Evolutionary conservation across 2,888 invertebrate genomes (phyloP), one percentile per base, ranked within the genome.

Genomic region (Calliphora vomitoria): DNA sequence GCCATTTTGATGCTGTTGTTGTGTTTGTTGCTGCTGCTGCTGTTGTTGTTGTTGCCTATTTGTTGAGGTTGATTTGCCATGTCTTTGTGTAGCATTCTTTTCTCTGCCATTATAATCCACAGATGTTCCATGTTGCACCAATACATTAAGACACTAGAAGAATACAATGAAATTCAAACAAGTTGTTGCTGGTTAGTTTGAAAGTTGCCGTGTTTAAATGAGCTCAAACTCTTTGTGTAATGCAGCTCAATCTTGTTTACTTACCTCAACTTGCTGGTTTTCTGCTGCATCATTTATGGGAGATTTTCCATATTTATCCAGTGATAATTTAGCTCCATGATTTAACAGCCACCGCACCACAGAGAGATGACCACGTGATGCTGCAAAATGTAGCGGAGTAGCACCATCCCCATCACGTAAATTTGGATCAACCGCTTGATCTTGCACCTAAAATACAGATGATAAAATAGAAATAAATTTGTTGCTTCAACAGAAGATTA

Each of bases 221-320:
- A 44, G 75, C n/a, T 80, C 8, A 55, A 69, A 47, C 58, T 79
- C 35, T 58, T 38, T 50, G 4, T 10, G 50, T 53, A 18, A 55
- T 13, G 13, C 5, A 66, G 55, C 18, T 58, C 11, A 66, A 15
- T 44, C 20, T 69, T 53, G 58, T 81, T 76, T 69, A 84, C 91
- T 89, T 93, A 97, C 98, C 96, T 98, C 97, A 89, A 97, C 96
- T 92, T 98, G 97, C 92, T 98, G 97, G 92, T 98, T 97, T 92
- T 98, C 98, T 10, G 98, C 98, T 0, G 98, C 98, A 93, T 98
- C 98, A 92, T 98, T 98, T 89, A 98, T 96, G 5, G 98, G 98
- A 91, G 97, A 97, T 94, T 98, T 98, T 84, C 98, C 98, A 90
- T 97, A 97, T 91, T 97, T 96, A 94, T 98, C 98, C 88, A 97